Evolutionary conservation across 2,888 invertebrate genomes (phyloP), one percentile per base, ranked within the genome.

Genomic region (Epistrophella euchroma): DNA sequence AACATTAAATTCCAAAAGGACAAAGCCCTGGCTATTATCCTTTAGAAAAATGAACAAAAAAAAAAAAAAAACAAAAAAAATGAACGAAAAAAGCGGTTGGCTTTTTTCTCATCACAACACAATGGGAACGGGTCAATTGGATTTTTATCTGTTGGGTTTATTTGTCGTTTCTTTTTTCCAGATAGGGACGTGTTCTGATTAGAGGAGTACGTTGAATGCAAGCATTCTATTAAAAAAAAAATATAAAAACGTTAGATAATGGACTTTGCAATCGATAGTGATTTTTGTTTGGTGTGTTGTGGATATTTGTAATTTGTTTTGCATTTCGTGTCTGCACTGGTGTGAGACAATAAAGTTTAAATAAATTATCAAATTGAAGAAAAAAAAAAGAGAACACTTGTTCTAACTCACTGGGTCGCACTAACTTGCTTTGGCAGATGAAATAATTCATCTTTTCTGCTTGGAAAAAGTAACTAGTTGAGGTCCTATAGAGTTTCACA

Each of bases 71-170:
- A 35, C 58, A 19, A 22, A 17, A 68, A 40, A 55, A 64, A 45
- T 35, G 28, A 47, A n/a, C n/a, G n/a, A 17, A 47, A 17, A 75
- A 45, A 62, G 56, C 62, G 52, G 35, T 72, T 64, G 71, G 50
- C 52, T 60, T 78, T 78, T 47, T 71, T 50, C 55, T 66, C 74
- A 43, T 60, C 73, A 62, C 35, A 60, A 47, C 66, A 47, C 74
- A 74, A 80, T 80, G 76, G 68, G 76, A 80, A 64, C 72, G 80
- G 80, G 76, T 85, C 80, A 85, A 85, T 85, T 85, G 80, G 85
- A 80, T 80, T 85, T 85, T 85, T 85, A 80, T 80, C 85, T 75
- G 66, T 55, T 68, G 55, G 80, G 72, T 85, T 80, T 76, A 76
- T 85, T 85, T 80, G 85, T 80, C 75, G 84, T 66, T 84, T 52